Conservation (phyloP, 1,140 invertebrate genomes). For the Penaeus indicus region DNA sequence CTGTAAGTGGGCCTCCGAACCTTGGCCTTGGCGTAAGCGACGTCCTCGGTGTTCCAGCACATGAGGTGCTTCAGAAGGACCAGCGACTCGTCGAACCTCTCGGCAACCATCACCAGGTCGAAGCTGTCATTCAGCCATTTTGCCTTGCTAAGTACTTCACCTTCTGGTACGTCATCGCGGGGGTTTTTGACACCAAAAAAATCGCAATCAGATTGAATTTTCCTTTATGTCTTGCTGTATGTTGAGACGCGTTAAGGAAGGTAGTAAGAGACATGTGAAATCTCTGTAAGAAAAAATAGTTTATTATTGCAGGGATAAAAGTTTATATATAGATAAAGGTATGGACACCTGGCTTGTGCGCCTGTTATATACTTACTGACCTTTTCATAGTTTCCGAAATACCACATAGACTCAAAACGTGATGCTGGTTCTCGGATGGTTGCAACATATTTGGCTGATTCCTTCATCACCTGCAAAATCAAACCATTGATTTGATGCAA, state of each 20-base stretch:
- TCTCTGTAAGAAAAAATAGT: no score
- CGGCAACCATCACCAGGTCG: constrained; percentile 73
- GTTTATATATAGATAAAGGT: no score
- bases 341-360: no score
- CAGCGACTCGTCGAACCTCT: constrained; percentile 74
- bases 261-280: no score
- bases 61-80: constrained; percentile 72
- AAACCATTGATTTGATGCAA: no score
- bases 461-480: constrained; percentile 25
- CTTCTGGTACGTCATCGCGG: background rate
- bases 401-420: constrained; percentile 46
- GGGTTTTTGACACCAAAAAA: background rate
- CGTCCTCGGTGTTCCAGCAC: constrained; percentile 72
- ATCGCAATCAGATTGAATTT: no score
- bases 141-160: constrained; percentile 8
- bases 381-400: constrained; percentile 29
- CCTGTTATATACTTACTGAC: no score
- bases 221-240: no score
- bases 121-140: constrained; percentile 71
- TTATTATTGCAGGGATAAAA: no score
- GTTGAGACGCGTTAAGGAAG: no score
- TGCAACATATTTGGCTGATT: constrained; percentile 56
- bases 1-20: constrained; percentile 56
- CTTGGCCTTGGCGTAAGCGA: constrained; percentile 70
- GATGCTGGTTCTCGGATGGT: constrained; percentile 36